These are phyloP conservation scores for Cybosia mesomella DNA, from an alignment of 2,888 invertebrate genomes.

Conservation along the genomic window DNA sequence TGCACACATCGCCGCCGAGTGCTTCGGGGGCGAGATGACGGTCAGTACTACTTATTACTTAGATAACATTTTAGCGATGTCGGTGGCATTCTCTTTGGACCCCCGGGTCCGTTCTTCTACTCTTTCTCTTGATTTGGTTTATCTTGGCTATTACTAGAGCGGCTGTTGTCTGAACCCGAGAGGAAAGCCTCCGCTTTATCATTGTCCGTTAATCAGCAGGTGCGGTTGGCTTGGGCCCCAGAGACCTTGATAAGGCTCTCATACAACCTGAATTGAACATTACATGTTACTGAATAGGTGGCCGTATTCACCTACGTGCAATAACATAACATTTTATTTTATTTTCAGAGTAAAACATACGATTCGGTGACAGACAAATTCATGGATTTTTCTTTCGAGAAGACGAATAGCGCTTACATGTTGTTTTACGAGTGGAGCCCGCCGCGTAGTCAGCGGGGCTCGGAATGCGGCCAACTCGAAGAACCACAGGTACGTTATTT, in stretches of 20 bases:
- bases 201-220: too few species aligned
- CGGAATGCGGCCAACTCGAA: constrained; percentile 74
- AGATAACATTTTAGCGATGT: too few species aligned
- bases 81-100: too few species aligned
- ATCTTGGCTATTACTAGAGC: neutral
- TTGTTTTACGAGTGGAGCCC: constrained; percentile 96
- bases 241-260: too few species aligned
- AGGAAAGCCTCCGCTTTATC: too few species aligned
- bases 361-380: constrained; percentile 98
- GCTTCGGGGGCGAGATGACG: constrained; percentile 99
- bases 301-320: neutral
- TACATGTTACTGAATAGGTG: too few species aligned
- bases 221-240: too few species aligned
- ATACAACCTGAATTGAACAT: too few species aligned
- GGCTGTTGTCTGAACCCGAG: neutral
- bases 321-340: neutral
- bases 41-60: constrained; percentile 71
- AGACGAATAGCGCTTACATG: constrained; percentile 99
- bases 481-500: constrained; percentile 72
- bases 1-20: constrained; percentile 97
- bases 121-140: neutral
- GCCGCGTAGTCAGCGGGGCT: constrained; percentile 75
- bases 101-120: too few species aligned
- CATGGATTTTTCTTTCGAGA: constrained; percentile 99
- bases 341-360: constrained; percentile 95